Evolutionary conservation across 2,888 invertebrate genomes (phyloP).

Genomic region (Epistrophella euchroma): DNA sequence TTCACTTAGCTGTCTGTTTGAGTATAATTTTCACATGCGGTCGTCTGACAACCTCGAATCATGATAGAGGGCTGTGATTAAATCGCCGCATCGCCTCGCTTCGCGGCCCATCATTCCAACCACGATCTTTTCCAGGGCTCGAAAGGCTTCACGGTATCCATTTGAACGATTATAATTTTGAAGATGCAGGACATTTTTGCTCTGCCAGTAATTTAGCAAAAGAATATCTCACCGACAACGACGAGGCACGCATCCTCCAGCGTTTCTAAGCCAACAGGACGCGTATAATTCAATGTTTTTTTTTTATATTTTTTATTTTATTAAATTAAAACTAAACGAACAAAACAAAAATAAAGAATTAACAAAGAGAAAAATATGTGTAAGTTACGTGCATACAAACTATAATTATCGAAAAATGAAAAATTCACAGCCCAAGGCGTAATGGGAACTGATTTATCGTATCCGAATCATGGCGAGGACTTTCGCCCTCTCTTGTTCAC

Average conservation of each 20-base stretch:
- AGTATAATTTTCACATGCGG: slow-evolving; percentile 76
- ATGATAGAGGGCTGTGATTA: slow-evolving; percentile 74
- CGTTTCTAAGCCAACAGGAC: slow-evolving; percentile 56
- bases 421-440: slow-evolving; percentile 80
- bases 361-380: slow-evolving; percentile 75
- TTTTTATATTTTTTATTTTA: slow-evolving; percentile 51
- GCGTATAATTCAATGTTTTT: slow-evolving; percentile 27
- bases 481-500: slow-evolving; percentile 71
- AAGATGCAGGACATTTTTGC: slow-evolving; percentile 72
- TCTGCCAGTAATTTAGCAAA: slow-evolving; percentile 50
- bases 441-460: slow-evolving; percentile 80
- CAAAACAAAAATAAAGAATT: slow-evolving; percentile 55
- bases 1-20: slow-evolving; percentile 75
- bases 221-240: slow-evolving; percentile 70
- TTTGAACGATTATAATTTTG: slow-evolving; percentile 60
- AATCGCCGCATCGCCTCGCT: slow-evolving; percentile 60
- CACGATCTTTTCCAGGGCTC: slow-evolving; percentile 17
- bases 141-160: slow-evolving; percentile 40
- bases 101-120: slow-evolving; percentile 11
- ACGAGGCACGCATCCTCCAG: slow-evolving; percentile 56
- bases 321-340: slow-evolving; percentile 48
- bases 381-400: slow-evolving; percentile 76
- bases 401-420: slow-evolving; percentile 81
- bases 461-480: slow-evolving; percentile 77
- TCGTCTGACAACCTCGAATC: slow-evolving; percentile 74